These are phyloP conservation scores for Pammene aurita DNA, from an alignment of 2,888 invertebrate genomes.

Conservation along the genomic window DNA sequence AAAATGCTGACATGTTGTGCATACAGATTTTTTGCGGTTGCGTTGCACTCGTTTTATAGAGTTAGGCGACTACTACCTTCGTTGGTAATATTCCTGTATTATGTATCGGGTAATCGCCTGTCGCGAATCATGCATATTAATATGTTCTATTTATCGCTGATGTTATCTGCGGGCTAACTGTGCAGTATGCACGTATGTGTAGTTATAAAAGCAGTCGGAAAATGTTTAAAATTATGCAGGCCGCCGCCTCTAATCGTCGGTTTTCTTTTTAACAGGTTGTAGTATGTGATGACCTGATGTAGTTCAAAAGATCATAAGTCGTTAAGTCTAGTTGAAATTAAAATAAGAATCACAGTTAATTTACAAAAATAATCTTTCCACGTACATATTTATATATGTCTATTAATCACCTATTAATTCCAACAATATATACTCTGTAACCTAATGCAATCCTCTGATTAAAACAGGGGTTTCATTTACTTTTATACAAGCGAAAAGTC, in stretches of 20 bases:
- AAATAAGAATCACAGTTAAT: too few species aligned
- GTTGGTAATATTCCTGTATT: conserved; percentile 38
- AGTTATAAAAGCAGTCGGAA: conserved; percentile 8
- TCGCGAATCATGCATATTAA: conserved; percentile 59
- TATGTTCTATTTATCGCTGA: conserved; percentile 57
- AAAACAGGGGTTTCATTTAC: too few species aligned
- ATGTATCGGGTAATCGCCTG: conserved; percentile 56
- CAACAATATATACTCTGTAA: too few species aligned
- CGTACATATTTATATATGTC: too few species aligned
- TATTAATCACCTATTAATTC: too few species aligned
- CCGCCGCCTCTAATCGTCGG: background rate
- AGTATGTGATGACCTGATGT: background rate
- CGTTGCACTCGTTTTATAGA: conserved; percentile 17
- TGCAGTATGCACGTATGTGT: conserved; percentile 17
- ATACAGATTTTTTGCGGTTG: conserved; percentile 53
- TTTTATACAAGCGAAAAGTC: too few species aligned
- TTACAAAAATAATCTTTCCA: too few species aligned
- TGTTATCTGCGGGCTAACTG: conserved; percentile 49
- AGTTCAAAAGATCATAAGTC: too few species aligned
- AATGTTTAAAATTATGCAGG: conserved; percentile 14
- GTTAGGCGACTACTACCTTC: conserved; percentile 27
- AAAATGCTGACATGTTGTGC: conserved; percentile 16
- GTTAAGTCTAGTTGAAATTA: too few species aligned
- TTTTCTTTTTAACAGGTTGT: conserved; percentile 7
- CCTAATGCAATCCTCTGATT: too few species aligned